Evolutionary conservation across 2,113 vertebrate genomes (phyloP).

Genomic region (Dinomys branickii): DNA sequence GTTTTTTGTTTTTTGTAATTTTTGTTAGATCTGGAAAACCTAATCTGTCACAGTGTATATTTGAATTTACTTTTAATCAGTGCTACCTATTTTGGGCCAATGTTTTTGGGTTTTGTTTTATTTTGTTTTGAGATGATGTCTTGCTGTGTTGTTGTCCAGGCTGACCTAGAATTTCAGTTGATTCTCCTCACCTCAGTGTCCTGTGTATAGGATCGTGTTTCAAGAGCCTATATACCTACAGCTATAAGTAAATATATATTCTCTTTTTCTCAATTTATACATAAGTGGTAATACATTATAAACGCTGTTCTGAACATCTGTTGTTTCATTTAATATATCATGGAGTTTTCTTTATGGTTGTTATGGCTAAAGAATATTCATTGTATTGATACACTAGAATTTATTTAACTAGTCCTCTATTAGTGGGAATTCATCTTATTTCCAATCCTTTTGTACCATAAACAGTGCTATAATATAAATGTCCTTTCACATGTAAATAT

Average conservation of each 20-base stretch:
- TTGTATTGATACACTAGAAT: not conserved
- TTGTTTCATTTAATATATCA: not conserved
- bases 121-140: not conserved
- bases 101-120: not conserved
- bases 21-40: not conserved
- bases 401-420: not conserved
- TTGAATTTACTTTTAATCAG: not conserved
- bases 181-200: not conserved
- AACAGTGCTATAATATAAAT: not conserved
- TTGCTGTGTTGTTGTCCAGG: not conserved
- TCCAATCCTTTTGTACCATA: not conserved
- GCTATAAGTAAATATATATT: not conserved
- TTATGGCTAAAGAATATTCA: not conserved
- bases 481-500: not conserved
- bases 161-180: not conserved
- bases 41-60: not conserved
- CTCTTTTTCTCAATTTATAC: not conserved
- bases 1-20: not conserved
- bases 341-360: not conserved
- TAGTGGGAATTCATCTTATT: not conserved
- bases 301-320: not conserved
- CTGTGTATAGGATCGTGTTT: not conserved
- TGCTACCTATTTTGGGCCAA: not conserved
- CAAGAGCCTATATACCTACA: not conserved
- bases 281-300: not conserved